phyloP scores from a whole-genome alignment of 2,113 vertebrate genomes.

The Verasper variegatus region DNA sequence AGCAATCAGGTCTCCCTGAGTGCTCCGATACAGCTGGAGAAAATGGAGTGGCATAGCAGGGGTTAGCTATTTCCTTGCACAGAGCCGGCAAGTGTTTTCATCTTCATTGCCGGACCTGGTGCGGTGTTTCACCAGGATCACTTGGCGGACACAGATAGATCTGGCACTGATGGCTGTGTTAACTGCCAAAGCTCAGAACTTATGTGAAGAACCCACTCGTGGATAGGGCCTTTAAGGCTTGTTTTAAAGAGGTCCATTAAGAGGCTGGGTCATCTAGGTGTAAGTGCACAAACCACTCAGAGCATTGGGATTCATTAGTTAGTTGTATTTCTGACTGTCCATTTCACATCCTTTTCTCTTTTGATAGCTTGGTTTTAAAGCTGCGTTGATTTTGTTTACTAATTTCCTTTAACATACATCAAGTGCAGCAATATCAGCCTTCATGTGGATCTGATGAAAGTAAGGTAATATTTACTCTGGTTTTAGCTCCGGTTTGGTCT shows the following conservation, averaged over 20 bases:
- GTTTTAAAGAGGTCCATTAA: background rate
- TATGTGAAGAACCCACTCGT: conserved; percentile 39
- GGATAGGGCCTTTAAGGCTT: conserved; percentile 6
- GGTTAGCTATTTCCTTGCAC: conserved; percentile 51
- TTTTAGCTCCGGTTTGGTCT: too few species aligned
- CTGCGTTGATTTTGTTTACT: too few species aligned
- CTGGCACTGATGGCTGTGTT: conserved; percentile 48
- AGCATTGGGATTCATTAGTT: background rate
- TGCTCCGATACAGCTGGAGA: conserved; percentile 58
- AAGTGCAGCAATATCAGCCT: too few species aligned
- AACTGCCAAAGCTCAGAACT: conserved; percentile 37
- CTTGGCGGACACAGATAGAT: conserved; percentile 51
- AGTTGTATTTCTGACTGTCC: background rate
- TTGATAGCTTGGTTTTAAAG: too few species aligned
- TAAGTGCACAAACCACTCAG: too few species aligned
- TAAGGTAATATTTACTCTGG: too few species aligned
- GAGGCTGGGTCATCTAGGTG: conserved; percentile 12
- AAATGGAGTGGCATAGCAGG: conserved; percentile 64
- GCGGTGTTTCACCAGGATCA: conserved; percentile 59
- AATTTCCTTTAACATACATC: too few species aligned
- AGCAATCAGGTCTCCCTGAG: conserved; percentile 59
- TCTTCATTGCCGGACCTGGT: conserved; percentile 42
- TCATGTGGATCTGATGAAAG: too few species aligned
- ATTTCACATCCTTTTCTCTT: background rate
- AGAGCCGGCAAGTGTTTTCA: conserved; percentile 56